A percentile compares a stretch with the other conserved stretches of the same genome.
Evolutionary conservation across 2,888 invertebrate species (phyloP).

Genomic region (Lumbricus terrestris): DNA sequence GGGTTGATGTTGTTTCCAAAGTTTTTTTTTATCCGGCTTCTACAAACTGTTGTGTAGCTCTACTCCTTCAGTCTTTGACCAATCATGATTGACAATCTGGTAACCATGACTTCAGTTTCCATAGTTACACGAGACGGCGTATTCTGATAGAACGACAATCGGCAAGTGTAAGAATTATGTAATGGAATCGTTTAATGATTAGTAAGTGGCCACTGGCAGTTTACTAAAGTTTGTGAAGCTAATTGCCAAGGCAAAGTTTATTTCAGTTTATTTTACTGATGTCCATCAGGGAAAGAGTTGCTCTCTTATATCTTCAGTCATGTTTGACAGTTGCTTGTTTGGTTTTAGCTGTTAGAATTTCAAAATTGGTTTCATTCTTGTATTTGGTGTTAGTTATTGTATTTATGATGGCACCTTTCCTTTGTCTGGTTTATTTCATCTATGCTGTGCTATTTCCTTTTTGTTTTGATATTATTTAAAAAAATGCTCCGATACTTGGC

Average conservation of each 20-base stretch:
- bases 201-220: not conserved
- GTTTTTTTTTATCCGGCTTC: not conserved
- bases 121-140: not conserved
- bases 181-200: not conserved
- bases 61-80: not conserved
- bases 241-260: not conserved
- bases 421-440: not conserved
- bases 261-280: too few relatives aligned
- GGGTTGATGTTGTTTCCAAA: not conserved
- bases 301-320: not conserved
- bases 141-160: not conserved
- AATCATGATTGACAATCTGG: slow-evolving; percentile 3
- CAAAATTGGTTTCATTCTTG: not conserved
- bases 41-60: not conserved
- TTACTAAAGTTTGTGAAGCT: not conserved
- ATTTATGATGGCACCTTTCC: not conserved
- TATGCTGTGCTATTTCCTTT: not conserved
- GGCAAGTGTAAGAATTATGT: not conserved
- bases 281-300: not conserved
- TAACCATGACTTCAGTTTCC: not conserved
- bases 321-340: not conserved
- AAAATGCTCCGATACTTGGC: not conserved
- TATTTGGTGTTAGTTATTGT: not conserved
- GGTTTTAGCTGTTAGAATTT: not conserved
- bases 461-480: not conserved